Conservation (phyloP, 2,113 vertebrate genomes). For the Eulemur rufifrons region DNA sequence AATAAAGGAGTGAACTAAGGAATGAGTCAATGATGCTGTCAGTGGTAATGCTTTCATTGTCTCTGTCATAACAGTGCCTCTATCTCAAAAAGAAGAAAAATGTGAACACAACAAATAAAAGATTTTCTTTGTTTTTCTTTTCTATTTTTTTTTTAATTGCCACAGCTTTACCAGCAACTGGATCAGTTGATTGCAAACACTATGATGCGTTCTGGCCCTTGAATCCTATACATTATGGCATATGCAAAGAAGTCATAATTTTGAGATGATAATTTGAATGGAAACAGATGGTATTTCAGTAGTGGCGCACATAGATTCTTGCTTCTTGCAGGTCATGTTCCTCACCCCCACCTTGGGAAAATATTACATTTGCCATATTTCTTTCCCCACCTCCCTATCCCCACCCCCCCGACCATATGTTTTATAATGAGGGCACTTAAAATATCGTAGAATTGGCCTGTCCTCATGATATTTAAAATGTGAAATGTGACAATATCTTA, state of each 20-base stretch:
- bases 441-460: conserved; percentile 39
- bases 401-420: conserved; percentile 62
- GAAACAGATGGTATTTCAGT: conserved; percentile 67
- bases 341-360: conserved; percentile 47
- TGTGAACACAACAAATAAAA: neutral
- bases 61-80: neutral
- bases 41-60: neutral
- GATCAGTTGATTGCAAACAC: conserved; percentile 54
- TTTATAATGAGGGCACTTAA: conserved; percentile 64
- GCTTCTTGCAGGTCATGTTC: conserved; percentile 57
- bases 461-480: conserved; percentile 58
- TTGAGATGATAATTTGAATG: conserved; percentile 67
- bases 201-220: conserved; percentile 47
- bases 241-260: conserved; percentile 54
- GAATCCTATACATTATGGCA: conserved; percentile 39
- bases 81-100: neutral
- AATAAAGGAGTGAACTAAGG: neutral
- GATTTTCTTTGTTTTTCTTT: neutral
- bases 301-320: conserved; percentile 4
- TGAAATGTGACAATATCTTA: conserved; percentile 54
- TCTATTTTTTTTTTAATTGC: neutral
- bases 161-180: conserved; percentile 66
- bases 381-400: conserved; percentile 8
- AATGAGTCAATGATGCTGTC: neutral
- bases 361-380: conserved; percentile 37